Evolutionary conservation across 2,113 vertebrate genomes (phyloP).

Genomic region (Chloebia gouldiae): DNA sequence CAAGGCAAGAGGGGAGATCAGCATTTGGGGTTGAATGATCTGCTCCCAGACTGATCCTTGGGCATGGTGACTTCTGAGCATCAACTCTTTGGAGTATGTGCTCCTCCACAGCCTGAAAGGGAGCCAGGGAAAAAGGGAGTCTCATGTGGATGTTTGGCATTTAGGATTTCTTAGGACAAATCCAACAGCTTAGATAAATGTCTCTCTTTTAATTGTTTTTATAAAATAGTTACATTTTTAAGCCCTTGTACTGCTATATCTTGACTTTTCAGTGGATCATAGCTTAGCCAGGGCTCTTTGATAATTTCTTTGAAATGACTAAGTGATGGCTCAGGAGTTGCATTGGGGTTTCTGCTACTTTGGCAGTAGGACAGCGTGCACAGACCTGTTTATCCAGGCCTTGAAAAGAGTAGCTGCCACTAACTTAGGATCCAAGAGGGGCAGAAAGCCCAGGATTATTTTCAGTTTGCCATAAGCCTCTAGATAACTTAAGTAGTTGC

Average conservation of each 20-base stretch:
- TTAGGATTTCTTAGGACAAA: background rate
- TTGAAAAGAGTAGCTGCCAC: background rate
- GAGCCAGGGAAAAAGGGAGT: background rate
- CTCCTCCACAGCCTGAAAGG: background rate
- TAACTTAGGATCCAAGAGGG: background rate
- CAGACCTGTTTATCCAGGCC: background rate
- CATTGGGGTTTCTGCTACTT: background rate
- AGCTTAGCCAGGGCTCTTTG: background rate
- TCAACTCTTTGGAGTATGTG: rapidly evolving
- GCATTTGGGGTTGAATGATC: background rate
- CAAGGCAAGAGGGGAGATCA: background rate
- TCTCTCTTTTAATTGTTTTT: background rate
- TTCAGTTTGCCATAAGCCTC: background rate
- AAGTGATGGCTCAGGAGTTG: background rate
- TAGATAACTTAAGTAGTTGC: background rate
- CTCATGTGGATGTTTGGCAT: background rate
- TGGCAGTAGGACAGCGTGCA: background rate
- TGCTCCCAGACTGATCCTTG: rapidly evolving
- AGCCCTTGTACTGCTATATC: background rate
- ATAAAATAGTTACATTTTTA: background rate
- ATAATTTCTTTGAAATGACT: background rate
- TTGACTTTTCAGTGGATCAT: background rate
- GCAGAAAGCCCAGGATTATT: background rate
- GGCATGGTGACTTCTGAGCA: background rate
- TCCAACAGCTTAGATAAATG: background rate